Evolutionary conservation across 2,113 vertebrate genomes (phyloP), one percentile per base, ranked within the genome.

Genomic region (Typhlomys cinereus): DNA sequence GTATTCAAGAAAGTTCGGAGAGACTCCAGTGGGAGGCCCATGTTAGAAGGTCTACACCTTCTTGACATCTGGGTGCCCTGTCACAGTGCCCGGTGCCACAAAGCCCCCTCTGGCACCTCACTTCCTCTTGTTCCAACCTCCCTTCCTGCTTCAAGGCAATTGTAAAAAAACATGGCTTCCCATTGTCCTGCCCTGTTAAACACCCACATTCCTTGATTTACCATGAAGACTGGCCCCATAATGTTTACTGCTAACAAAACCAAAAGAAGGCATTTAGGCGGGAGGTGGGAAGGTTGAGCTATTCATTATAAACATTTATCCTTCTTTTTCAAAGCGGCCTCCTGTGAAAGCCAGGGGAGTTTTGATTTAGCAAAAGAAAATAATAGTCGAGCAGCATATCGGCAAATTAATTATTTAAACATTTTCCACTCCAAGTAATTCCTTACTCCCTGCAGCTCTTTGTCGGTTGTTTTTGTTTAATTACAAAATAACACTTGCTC

Each of bases 331-430:
- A 94, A 95, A 94, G 48, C 83, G 46, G 50, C 92, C 89, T 82
- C 85, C 89, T 62, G 59, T 80, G 92, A 94, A 88, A 93, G 82
- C 88, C 90, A 95, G 73, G 62, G 62, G 89, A 94, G 83, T 87
- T 96, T 90, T 91, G 91, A 75, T 90, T 92, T 86, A 94, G 64
- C 82, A 90, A 83, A 91, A 93, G 94, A 91, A 95, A 96, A 96
- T 88, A 94, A 92, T 62, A 88, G 89, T 54, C 84, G 88, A 83
- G 70, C 21, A 20, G 21, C 13, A 20, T 67, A 95, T 93, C 13
- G 23, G 89, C 85, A 93, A 95, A 94, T 94, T 89, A 96, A 96
- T 96, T 94, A 92, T 88, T 96, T 94, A 95, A 96, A 93, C 80
- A 79, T 71, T 95, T 75, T 91, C 78, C 79, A 83, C 76, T 94